Evolutionary conservation across 2,113 vertebrate genomes (phyloP).

Genomic region (Mustelus asterias): DNA sequence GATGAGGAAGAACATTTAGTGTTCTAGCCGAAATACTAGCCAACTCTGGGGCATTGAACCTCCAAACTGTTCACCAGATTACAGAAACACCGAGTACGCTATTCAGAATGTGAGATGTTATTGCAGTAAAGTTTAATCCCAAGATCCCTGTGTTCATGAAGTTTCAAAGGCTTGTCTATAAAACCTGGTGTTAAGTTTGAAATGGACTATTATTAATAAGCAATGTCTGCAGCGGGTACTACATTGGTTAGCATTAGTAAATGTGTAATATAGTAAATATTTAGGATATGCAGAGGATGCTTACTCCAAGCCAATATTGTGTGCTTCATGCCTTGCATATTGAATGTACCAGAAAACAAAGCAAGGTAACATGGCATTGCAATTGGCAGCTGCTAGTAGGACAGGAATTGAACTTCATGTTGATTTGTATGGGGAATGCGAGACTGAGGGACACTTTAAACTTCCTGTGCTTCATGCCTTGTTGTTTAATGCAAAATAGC

Average conservation of each 20-base stretch:
- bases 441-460: background rate
- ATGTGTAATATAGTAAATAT: background rate
- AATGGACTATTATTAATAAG: background rate
- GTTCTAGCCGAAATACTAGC: background rate
- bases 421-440: background rate
- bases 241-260: background rate
- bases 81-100: background rate
- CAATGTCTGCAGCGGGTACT: background rate
- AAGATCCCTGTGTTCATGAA: background rate
- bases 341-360: background rate
- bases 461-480: too few species aligned
- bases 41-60: background rate
- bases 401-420: background rate
- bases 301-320: too few species aligned
- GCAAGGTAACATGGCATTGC: background rate
- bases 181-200: background rate
- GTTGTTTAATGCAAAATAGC: background rate
- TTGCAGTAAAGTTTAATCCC: background rate
- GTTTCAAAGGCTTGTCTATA: background rate
- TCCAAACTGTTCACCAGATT: background rate
- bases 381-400: background rate
- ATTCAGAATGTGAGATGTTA: background rate
- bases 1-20: background rate
- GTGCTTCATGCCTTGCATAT: background rate
- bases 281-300: background rate